A percentile compares a stretch with the other conserved stretches of the same genome.
Evolutionary conservation across 1,140 invertebrate genomes (phyloP).

Genomic region (Drosophila sucinea): DNA sequence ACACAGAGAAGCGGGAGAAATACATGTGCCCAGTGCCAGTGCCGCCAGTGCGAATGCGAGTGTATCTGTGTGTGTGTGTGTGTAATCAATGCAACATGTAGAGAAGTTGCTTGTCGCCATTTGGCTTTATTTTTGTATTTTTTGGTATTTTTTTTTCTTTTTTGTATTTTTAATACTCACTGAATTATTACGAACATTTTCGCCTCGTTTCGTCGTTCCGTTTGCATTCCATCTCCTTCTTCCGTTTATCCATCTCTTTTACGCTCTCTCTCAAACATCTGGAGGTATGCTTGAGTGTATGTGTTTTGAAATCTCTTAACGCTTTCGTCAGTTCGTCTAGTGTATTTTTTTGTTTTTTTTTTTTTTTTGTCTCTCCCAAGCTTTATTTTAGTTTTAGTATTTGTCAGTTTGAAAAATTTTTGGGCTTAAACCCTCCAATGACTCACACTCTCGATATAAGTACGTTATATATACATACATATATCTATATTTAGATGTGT

Average conservation of each 20-base stretch:
- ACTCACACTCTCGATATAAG: constrained; percentile 17
- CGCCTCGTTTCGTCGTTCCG: constrained; percentile 60
- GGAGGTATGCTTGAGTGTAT: constrained; percentile 3
- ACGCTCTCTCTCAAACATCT: not conserved
- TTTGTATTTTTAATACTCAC: constrained; percentile 75
- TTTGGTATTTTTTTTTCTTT: constrained; percentile 35
- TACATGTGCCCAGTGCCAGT: constrained; percentile 31
- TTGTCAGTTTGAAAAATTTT: constrained; percentile 43
- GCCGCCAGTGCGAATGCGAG: constrained; percentile 15
- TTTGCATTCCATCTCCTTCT: constrained; percentile 53
- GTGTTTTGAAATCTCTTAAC: constrained; percentile 71
- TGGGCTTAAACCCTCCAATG: constrained; percentile 26
- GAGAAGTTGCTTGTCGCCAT: constrained; percentile 43
- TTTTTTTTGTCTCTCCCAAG: constrained; percentile 35
- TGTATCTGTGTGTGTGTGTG: constrained; percentile 30
- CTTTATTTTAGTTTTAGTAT: constrained; percentile 54
- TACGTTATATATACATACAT: not conserved
- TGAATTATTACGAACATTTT: constrained; percentile 75
- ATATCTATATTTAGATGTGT: constrained; percentile 10
- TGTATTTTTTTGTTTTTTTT: constrained; percentile 19
- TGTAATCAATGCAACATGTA: constrained; percentile 83
- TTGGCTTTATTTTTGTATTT: constrained; percentile 18
- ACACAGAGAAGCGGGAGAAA: constrained; percentile 47
- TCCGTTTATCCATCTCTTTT: constrained; percentile 47
- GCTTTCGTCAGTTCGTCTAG: constrained; percentile 61